Evolutionary conservation across 2,113 vertebrate genomes (phyloP).

Genomic region (Mirza zaza): DNA sequence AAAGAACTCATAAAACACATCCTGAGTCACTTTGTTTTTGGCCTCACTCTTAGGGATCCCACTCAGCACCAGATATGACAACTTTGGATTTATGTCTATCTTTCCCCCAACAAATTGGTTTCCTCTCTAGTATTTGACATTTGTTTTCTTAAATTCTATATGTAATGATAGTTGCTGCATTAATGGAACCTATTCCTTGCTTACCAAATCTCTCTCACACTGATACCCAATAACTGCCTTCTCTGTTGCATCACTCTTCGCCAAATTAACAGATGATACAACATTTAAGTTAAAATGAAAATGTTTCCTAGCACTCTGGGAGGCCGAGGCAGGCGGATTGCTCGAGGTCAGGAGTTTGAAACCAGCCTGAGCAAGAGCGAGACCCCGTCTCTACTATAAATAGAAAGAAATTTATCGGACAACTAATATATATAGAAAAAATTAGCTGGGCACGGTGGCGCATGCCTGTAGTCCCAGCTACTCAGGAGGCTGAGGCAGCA

Average conservation of each 20-base stretch:
- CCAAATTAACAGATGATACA: neutral
- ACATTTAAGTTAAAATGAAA: neutral
- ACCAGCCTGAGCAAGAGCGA: too few relatives aligned
- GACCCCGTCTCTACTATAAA: too few relatives aligned
- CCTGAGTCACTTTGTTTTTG: neutral
- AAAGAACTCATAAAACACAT: neutral
- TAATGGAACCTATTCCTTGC: neutral
- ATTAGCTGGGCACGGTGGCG: too few relatives aligned
- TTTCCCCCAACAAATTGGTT: neutral
- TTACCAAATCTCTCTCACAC: neutral
- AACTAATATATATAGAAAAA: too few relatives aligned
- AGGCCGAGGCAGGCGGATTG: too few relatives aligned
- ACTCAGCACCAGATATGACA: neutral
- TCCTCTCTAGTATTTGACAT: neutral
- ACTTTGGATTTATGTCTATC: neutral
- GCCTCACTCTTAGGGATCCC: neutral
- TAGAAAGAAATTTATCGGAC: too few relatives aligned
- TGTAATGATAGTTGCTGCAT: neutral
- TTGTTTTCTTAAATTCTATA: neutral
- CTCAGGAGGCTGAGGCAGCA: too few relatives aligned
- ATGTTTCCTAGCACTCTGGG: neutral
- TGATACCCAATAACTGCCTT: neutral
- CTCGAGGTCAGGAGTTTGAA: too few relatives aligned
- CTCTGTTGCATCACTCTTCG: neutral
- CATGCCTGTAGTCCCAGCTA: too few relatives aligned